Evolutionary conservation across 1,140 invertebrate genomes (phyloP).

Genomic region (Hormaphis cornu): DNA sequence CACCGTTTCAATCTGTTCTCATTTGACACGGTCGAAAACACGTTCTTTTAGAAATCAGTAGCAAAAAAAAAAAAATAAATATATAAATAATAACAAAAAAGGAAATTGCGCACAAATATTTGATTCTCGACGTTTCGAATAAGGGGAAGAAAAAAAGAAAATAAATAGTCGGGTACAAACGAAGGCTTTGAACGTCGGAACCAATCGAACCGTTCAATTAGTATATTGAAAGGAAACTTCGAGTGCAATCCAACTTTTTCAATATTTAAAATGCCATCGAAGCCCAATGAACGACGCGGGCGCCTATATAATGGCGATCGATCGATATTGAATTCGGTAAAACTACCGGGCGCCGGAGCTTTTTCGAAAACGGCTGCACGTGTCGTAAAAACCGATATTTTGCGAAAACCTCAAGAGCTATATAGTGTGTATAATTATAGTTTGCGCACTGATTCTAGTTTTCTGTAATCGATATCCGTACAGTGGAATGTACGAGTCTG

Average conservation of each 20-base stretch:
- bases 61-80: not conserved
- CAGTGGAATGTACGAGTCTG: too few species aligned
- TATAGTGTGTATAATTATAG: too few species aligned
- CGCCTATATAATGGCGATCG: not conserved
- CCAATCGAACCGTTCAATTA: slow-evolving; percentile 6
- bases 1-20: too few species aligned
- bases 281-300: not conserved
- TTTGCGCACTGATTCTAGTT: too few species aligned
- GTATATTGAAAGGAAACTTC: slow-evolving; percentile 17
- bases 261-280: not conserved
- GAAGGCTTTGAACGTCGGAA: not conserved
- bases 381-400: too few species aligned
- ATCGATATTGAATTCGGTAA: too few species aligned
- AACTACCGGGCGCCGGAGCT: too few species aligned
- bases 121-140: not conserved
- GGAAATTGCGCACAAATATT: not conserved
- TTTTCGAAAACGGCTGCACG: too few species aligned
- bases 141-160: not conserved
- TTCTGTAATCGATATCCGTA: too few species aligned
- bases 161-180: not conserved
- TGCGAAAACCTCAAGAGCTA: too few species aligned
- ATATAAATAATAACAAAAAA: not conserved
- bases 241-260: not conserved
- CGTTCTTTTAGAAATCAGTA: too few species aligned
- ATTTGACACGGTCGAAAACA: too few species aligned